These are phyloP conservation scores for Ischnura elegans DNA, from an alignment of 2,888 invertebrate genomes.

Conservation along the genomic window DNA sequence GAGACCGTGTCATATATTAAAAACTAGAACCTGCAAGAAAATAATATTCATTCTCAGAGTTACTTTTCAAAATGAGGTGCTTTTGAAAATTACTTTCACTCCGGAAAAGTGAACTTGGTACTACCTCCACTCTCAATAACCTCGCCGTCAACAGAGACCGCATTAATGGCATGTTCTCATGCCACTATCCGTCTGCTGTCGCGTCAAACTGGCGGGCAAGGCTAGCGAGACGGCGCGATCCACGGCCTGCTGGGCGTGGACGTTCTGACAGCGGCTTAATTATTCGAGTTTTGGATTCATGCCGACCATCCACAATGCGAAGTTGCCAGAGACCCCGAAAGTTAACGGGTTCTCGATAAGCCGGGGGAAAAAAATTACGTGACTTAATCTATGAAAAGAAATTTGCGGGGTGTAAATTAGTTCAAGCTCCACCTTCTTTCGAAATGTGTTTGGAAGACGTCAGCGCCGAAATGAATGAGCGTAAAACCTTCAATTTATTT, in stretches of 20 bases:
- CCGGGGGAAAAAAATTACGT: constrained; percentile 23
- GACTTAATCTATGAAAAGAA: constrained; percentile 13
- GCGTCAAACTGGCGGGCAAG: not conserved
- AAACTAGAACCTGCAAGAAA: too few relatives aligned
- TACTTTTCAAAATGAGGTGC: too few relatives aligned
- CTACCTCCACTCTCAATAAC: too few relatives aligned
- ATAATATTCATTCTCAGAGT: too few relatives aligned
- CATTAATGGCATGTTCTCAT: not conserved
- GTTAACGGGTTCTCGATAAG: not conserved
- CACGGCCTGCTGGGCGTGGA: not conserved
- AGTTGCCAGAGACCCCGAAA: not conserved
- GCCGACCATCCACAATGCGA: not conserved
- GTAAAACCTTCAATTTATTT: not conserved
- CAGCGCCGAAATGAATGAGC: not conserved
- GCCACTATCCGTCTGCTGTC: not conserved
- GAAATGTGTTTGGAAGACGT: not conserved
- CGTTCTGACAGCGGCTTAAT: constrained; percentile 20
- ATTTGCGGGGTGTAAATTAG: constrained; percentile 15
- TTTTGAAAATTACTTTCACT: too few relatives aligned
- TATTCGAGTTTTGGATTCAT: constrained; percentile 4
- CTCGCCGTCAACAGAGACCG: not conserved
- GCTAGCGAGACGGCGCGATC: not conserved
- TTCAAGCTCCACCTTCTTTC: not conserved
- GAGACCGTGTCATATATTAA: too few relatives aligned
- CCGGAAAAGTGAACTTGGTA: too few relatives aligned